Percentiles rank a stretch among this genome's conserved stretches.
Conservation (phyloP, 2,888 invertebrate genomes). For the Synergus laeviventris region DNA sequence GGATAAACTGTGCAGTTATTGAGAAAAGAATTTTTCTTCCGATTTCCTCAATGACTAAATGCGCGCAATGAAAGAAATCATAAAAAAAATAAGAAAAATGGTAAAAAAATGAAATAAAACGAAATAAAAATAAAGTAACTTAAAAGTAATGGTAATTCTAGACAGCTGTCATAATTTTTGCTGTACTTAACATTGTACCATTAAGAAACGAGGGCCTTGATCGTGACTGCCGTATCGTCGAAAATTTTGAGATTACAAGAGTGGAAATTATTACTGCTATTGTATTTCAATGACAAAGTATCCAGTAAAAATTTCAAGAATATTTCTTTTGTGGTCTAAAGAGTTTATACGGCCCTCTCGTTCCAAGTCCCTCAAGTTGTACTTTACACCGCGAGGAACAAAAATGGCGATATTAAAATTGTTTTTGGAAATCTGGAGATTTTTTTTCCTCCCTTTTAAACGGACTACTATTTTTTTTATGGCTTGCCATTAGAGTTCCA, state of each 20-base stretch:
- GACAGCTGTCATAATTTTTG: conserved; percentile 46
- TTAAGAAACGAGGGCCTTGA: conserved; percentile 44
- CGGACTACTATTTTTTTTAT: background rate
- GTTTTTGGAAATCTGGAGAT: background rate
- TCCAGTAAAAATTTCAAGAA: background rate
- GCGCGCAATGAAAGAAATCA: conserved; percentile 7
- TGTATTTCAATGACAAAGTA: background rate
- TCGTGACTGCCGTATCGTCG: conserved; percentile 34
- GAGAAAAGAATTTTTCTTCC: background rate
- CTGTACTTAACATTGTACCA: conserved; percentile 24
- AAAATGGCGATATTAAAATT: background rate
- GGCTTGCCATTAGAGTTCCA: conserved; percentile 6
- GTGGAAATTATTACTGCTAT: background rate
- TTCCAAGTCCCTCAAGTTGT: conserved; percentile 32
- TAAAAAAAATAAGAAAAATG: conserved; percentile 39
- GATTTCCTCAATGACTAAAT: background rate
- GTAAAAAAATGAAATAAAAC: conserved; percentile 41
- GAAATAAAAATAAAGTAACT: conserved; percentile 48
- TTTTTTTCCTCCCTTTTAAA: background rate
- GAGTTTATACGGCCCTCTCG: conserved; percentile 29
- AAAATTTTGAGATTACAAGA: conserved; percentile 10
- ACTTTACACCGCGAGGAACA: conserved; percentile 13
- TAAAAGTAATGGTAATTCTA: conserved; percentile 46
- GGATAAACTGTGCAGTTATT: conserved; percentile 20
- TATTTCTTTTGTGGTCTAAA: background rate